Base-by-base conservation (phyloP, 2,113 vertebrate species). In the Nibea coibor region DNA sequence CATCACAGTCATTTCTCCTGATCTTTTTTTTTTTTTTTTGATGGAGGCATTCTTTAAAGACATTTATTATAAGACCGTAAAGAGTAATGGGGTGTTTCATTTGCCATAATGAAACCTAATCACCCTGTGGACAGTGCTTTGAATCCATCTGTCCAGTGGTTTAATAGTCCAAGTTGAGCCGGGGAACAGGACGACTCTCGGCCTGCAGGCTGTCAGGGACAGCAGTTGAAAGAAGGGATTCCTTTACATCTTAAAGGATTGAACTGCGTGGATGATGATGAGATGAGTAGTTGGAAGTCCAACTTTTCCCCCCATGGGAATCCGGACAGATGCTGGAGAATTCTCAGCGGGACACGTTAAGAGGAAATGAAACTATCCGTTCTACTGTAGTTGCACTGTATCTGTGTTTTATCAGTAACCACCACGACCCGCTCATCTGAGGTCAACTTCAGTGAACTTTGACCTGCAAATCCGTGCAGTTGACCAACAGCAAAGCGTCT, bases 21-120 rank as follows among this genome's bases (percentile, higher is more conserved):
- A 83, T 88, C 80, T 76, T 5, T 63, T 70, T 39, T n/a, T 63
- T 82, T 75, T 85, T 72, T 75, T 69, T 76, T 75, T 72, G 45
- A 22, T 31, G 62, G 45, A 74, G 78, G 72, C 79, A 80, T 91
- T 86, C 78, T 88, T 92, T 81, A 74, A 72, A 92, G 87, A 87
- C 87, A 84, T 91, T 89, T 93, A 91, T 88, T 89, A 82, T 85
- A 82, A 53, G 72, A 87, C 78, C 81, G 74, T 92, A 83, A 92
- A 93, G 81, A 54, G 80, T 91, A 91, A 92, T 91, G 87, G 89
- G 64, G 88, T 94, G 92, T 93, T 94, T 93, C 86, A 93, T 93
- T 94, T 91, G 82, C 67, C 77, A 84, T 92, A 73, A 89, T 92
- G 89, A 91, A 93, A 91, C 82, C 66, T 82, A 91, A 92, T 90